These are phyloP conservation scores for Melanocharis versteri DNA, from an alignment of 2,113 vertebrate genomes.

Conservation along the genomic window DNA sequence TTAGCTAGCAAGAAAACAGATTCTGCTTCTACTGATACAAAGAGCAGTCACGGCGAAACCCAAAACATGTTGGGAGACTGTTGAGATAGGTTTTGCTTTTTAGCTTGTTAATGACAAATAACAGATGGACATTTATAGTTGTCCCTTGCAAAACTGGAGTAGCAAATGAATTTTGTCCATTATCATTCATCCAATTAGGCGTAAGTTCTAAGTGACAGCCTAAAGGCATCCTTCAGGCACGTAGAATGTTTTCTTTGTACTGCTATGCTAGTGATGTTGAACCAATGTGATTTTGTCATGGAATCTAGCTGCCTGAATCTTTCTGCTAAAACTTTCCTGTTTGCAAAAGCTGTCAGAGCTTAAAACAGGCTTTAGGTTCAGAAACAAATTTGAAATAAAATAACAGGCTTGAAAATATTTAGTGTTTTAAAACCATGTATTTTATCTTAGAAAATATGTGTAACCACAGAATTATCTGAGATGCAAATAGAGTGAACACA, in stretches of 20 bases:
- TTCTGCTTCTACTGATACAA: not conserved
- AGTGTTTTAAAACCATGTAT: not conserved
- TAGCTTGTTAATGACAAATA: not conserved
- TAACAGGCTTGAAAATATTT: not conserved
- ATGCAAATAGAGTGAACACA: not conserved
- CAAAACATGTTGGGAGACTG: not conserved
- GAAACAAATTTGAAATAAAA: not conserved
- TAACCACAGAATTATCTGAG: conserved; percentile 16
- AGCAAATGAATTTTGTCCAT: not conserved
- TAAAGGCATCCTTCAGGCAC: not conserved
- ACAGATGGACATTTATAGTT: not conserved
- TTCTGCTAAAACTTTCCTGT: not conserved
- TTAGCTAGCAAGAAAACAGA: not conserved
- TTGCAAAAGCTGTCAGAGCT: not conserved
- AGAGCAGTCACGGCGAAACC: not conserved
- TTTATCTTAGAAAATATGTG: not conserved
- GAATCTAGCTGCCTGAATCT: not conserved
- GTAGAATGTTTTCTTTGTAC: not conserved
- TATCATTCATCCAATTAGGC: not conserved
- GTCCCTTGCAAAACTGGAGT: not conserved
- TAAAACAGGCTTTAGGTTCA: not conserved
- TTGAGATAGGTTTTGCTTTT: not conserved
- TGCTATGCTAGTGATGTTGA: not conserved
- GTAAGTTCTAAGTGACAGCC: not conserved
- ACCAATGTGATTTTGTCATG: not conserved